Conservation (phyloP, 64 coral and sea anemone genomes). For the Stichodactyla mertensii region DNA sequence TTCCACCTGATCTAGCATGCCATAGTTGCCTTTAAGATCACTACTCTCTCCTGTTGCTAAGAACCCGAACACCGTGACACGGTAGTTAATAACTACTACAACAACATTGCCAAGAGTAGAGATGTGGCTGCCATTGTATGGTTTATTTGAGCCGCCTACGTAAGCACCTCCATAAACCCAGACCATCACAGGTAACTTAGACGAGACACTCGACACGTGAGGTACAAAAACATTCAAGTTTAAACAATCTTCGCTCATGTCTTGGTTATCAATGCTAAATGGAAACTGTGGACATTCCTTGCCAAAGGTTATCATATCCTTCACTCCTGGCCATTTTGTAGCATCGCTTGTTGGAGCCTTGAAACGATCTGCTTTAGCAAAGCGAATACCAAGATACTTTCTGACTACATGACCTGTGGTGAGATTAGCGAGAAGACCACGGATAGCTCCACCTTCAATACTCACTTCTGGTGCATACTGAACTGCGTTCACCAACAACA, state of each 20-base stretch:
- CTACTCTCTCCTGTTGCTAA: conserved; percentile 44
- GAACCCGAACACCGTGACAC: conserved; percentile 47
- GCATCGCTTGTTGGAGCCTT: conserved; percentile 26
- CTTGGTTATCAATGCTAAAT: background rate
- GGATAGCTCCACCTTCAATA: conserved; percentile 26
- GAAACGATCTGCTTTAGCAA: conserved; percentile 44
- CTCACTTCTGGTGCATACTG: background rate
- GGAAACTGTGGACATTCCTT: conserved; percentile 27
- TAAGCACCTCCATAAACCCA: conserved; percentile 64
- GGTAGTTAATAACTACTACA: conserved; percentile 63
- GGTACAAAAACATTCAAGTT: conserved; percentile 61
- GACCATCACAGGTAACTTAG: conserved; percentile 47
- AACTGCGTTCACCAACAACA: no score
- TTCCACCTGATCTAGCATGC: conserved; percentile 27
- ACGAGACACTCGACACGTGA: background rate
- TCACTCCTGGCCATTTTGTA: background rate
- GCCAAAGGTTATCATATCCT: conserved; percentile 31
- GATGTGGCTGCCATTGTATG: conserved; percentile 22
- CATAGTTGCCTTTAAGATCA: conserved; percentile 29
- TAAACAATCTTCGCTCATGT: conserved; percentile 43
- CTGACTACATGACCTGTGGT: conserved; percentile 24
- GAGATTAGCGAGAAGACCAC: conserved; percentile 16
- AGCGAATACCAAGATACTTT: conserved; percentile 60
- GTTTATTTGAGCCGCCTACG: background rate
- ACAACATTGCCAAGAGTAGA: conserved; percentile 52